These are phyloP conservation scores for Amphimallon solstitiale DNA, from an alignment of 2,888 invertebrate genomes.

Conservation along the genomic window DNA sequence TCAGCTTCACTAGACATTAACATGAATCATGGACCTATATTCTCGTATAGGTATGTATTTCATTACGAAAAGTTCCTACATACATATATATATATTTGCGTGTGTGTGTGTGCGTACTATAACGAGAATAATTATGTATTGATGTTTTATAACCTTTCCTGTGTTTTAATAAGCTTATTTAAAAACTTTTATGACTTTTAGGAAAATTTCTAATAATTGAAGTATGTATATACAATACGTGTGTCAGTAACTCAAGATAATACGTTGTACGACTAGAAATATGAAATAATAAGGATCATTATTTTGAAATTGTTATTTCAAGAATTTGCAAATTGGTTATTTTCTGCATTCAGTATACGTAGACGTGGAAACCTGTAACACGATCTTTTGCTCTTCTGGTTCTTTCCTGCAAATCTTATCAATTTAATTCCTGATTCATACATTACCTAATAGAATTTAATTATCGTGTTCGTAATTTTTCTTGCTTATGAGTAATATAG, in stretches of 20 bases:
- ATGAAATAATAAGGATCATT: too few relatives aligned
- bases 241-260: conserved; percentile 4
- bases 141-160: conserved; percentile 27
- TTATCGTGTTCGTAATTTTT: too few relatives aligned
- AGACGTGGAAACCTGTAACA: too few relatives aligned
- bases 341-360: too few relatives aligned
- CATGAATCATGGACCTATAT: conserved; percentile 41
- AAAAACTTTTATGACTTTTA: conserved; percentile 15
- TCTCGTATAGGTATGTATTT: conserved; percentile 20
- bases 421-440: too few relatives aligned
- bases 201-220: not conserved
- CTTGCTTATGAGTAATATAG: too few relatives aligned
- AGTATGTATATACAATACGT: too few relatives aligned
- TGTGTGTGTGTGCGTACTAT: conserved; percentile 5
- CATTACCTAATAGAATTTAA: too few relatives aligned
- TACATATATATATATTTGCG: not conserved
- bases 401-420: too few relatives aligned
- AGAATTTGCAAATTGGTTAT: too few relatives aligned
- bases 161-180: conserved; percentile 31
- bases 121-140: conserved; percentile 23
- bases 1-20: conserved; percentile 47
- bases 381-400: too few relatives aligned
- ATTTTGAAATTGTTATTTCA: too few relatives aligned
- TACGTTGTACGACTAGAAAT: conserved; percentile 12
- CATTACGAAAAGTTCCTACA: conserved; percentile 17